Evolutionary conservation across 2,888 invertebrate genomes (phyloP), one percentile per base, ranked within the genome.

Genomic region (Periphyllus acericola): DNA sequence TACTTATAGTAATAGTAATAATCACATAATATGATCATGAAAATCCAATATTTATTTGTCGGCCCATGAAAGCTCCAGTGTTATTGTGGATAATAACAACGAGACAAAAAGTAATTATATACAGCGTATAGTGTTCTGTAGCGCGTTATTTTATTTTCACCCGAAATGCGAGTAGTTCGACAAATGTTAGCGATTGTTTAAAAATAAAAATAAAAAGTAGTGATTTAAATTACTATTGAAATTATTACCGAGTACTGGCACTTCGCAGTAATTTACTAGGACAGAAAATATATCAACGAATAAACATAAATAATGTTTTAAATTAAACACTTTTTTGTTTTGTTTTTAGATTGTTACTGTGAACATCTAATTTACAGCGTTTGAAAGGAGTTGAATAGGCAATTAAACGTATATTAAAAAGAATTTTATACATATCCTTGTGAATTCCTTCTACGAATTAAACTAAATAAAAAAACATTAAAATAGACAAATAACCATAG

Each of bases 381-480:
- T 46, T 46, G 46, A 46, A 46, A 46, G 11, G 9, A 9, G 11
- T 36, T 36, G 36, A 36, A 36, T 36, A 36, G 6, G 3, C 6
- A 36, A 36, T 36, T 36, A 36, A 36, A 36, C 6, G 6, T 36
- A 36, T 3, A 36, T 36, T 36, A 36, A 36, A 6, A 5, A 36
- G 6, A 6, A 36, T 36, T 36, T 52, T 9, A 40, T 34, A 4
- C 3, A 19, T 55, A 19, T 66, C n/a, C 32, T 25, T n/a, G 40
- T 9, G 17, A 79, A 60, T 79, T 79, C 34, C 34, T 79, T 60
- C 25, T 4, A 68, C 81, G 40, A 46, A 81, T 81, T 68, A 68
- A 81, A 68, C 81, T 40, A 80, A 80, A 66, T 80, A 36, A 36
- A 52, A 82, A 72, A 32, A 71, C 46, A 11, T 46, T 46, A 46